Evolutionary conservation across 2,113 vertebrate species (phyloP).

Genomic region (Mola mola): DNA sequence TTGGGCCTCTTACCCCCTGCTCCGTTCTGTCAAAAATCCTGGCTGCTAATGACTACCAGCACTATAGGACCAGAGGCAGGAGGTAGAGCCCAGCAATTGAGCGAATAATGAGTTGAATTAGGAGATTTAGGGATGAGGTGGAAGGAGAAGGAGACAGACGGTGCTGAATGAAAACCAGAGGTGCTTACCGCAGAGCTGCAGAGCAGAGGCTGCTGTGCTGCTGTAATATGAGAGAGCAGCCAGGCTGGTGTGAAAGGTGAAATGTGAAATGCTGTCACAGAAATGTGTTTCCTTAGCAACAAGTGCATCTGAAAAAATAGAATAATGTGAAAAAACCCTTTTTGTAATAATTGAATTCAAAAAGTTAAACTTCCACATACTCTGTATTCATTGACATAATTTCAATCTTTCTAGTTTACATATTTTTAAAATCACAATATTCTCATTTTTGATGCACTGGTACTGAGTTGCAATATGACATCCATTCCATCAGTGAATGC

Average conservation of each 20-base stretch:
- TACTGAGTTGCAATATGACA: no score
- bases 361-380: no score
- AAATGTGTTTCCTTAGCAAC: no score
- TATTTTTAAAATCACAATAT: no score
- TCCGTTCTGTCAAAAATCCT: conserved; percentile 66
- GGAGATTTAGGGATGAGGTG: conserved; percentile 80
- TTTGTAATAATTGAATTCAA: no score
- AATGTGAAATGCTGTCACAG: no score
- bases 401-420: no score
- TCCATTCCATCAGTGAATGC: no score
- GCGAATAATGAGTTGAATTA: conserved; percentile 87
- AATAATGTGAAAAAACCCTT: no score
- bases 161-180: conserved; percentile 83
- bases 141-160: conserved; percentile 58
- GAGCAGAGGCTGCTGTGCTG: conserved; percentile 40
- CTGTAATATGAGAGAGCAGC: not conserved
- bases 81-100: conserved; percentile 83
- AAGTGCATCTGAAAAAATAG: no score
- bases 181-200: conserved; percentile 65
- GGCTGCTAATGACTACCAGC: conserved; percentile 83
- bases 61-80: conserved; percentile 73
- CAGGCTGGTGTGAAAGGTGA: not conserved
- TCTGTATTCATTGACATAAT: no score
- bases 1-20: conserved; percentile 30
- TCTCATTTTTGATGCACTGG: no score